Percentiles rank a stretch among this genome's conserved stretches.
Conservation (phyloP, 2,797 vertebrate genomes). For the Fratercula arctica region DNA sequence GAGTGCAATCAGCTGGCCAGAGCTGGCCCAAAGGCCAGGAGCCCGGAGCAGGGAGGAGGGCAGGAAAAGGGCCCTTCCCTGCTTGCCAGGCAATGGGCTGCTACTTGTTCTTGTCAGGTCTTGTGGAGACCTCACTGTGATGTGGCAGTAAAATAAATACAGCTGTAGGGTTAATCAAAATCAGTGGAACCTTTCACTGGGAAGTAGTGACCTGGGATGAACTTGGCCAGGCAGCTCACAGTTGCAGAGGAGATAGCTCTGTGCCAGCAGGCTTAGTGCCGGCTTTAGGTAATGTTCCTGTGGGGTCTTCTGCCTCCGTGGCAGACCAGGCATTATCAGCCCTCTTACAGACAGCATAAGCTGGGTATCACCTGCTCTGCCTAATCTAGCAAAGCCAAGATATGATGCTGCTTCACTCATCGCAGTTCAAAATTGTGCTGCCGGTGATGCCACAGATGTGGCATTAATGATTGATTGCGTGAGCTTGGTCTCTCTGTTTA, state of each 20-base stretch:
- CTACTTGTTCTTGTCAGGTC: not conserved
- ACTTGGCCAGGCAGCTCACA: not conserved
- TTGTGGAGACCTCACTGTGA: not conserved
- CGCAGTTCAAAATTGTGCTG: not conserved
- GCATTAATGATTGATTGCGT: not conserved
- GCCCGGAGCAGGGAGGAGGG: rapidly evolving
- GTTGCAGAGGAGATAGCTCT: not conserved
- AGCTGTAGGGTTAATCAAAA: not conserved
- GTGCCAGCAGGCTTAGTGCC: not conserved
- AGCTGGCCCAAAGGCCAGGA: not conserved
- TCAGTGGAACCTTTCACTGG: not conserved
- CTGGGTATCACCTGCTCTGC: not conserved
- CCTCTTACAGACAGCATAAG: not conserved
- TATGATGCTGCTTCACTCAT: rapidly evolving
- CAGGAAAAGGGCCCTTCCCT: not conserved
- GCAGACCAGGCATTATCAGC: not conserved
- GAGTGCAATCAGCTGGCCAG: not conserved
- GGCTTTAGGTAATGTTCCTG: not conserved
- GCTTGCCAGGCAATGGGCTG: not conserved
- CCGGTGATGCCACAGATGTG: not conserved
- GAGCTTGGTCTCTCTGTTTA: rapidly evolving
- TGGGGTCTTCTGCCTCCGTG: not conserved
- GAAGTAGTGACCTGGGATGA: not conserved
- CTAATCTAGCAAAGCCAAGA: not conserved
- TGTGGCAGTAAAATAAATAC: not conserved